Percentiles rank a stretch among this genome's conserved stretches.
Conservation (phyloP, 2,888 invertebrate species). For the Automeris io region DNA sequence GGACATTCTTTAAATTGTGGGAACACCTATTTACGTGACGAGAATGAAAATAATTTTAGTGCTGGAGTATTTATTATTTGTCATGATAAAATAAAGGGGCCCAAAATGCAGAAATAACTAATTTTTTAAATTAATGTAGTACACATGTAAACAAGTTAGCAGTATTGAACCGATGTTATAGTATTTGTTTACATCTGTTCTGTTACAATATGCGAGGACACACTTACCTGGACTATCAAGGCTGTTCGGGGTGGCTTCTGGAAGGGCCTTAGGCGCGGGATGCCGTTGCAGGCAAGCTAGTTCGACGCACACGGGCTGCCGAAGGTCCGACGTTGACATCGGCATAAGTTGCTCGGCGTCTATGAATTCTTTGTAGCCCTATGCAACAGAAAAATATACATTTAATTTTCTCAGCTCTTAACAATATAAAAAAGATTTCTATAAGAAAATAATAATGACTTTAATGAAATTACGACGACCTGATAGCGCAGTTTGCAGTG, state of each 20-base stretch:
- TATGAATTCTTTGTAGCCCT: constrained; percentile 94
- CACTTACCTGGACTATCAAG: constrained; percentile 68
- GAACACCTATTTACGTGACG: constrained; percentile 10
- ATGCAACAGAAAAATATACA: constrained; percentile 24
- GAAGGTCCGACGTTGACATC: constrained; percentile 89
- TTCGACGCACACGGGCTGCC: constrained; percentile 89
- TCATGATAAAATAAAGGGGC: no score
- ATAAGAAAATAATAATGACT: no score
- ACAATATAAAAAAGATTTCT: no score
- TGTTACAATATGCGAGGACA: neutral
- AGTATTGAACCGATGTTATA: neutral
- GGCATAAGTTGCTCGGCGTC: constrained; percentile 94
- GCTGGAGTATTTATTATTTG: no score
- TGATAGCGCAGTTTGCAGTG: no score
- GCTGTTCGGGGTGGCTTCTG: constrained; percentile 70
- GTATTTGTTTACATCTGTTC: constrained; percentile 27
- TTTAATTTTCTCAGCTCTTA: no score
- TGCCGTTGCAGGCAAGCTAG: constrained; percentile 82
- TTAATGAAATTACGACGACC: no score
- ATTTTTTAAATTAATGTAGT: constrained; percentile 3
- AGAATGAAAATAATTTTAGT: no score
- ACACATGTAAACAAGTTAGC: constrained; percentile 20
- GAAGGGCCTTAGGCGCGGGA: constrained; percentile 67
- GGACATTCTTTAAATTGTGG: constrained; percentile 4
- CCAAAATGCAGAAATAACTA: neutral